phyloP scores from a whole-genome alignment of 2,113 vertebrate genomes.

The Diphyllodes magnificus region DNA sequence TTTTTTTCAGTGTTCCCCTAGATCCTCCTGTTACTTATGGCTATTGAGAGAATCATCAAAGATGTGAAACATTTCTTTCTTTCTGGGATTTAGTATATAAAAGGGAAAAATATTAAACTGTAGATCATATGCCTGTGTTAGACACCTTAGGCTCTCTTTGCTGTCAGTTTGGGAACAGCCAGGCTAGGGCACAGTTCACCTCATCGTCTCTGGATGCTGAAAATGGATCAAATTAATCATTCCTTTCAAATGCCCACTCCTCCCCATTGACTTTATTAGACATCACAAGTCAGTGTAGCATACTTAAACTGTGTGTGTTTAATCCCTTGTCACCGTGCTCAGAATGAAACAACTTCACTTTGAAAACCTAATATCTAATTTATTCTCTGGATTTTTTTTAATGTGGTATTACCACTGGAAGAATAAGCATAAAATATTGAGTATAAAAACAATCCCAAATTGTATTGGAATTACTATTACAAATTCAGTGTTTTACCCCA shows the following conservation, averaged over 20 bases:
- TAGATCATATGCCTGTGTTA: background rate
- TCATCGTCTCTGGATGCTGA: background rate
- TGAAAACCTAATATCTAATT: background rate
- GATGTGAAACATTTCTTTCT: background rate
- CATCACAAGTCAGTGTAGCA: background rate
- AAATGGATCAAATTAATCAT: background rate
- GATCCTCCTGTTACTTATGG: background rate
- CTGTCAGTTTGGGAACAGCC: background rate
- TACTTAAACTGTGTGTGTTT: background rate
- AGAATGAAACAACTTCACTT: background rate
- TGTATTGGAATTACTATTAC: background rate
- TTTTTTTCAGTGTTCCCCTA: background rate
- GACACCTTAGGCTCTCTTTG: background rate
- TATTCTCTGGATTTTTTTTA: background rate
- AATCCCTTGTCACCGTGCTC: background rate
- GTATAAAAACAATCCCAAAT: background rate
- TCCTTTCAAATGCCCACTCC: background rate
- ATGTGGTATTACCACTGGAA: rapidly evolving
- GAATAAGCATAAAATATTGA: background rate
- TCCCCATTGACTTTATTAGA: background rate
- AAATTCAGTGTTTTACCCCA: background rate
- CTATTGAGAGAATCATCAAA: background rate
- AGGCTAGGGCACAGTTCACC: background rate
- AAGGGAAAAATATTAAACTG: background rate
- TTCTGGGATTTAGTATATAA: background rate